Percentiles rank a stretch among this genome's conserved stretches.
phyloP scores from a whole-genome alignment of 2,797 vertebrate genomes.

The Squalus acanthias region DNA sequence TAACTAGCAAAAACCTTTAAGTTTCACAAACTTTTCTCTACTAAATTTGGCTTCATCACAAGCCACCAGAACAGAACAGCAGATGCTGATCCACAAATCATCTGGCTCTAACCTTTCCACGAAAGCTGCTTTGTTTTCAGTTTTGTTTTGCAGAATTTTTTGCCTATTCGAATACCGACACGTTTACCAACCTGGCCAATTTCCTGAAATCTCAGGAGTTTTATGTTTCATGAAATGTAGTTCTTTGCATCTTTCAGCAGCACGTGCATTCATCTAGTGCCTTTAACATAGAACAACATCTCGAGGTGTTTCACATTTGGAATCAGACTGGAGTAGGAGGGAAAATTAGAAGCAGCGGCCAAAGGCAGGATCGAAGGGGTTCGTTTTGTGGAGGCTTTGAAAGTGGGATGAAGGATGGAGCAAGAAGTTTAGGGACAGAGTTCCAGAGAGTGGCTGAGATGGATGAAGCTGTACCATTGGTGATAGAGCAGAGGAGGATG shows the following conservation, averaged over 20 bases:
- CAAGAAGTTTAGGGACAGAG: neutral
- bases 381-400: neutral
- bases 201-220: neutral
- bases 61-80: too few relatives aligned
- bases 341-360: neutral
- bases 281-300: neutral
- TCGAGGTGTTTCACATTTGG: neutral
- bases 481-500: neutral
- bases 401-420: neutral
- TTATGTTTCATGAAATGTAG: neutral
- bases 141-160: neutral
- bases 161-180: too few relatives aligned
- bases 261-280: neutral
- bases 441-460: neutral
- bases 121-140: too few relatives aligned
- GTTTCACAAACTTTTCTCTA: neutral
- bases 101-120: neutral
- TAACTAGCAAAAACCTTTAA: too few relatives aligned
- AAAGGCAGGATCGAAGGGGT: neutral
- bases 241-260: neutral
- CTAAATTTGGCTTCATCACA: too few relatives aligned
- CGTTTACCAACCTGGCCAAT: neutral
- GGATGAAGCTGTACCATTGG: neutral
- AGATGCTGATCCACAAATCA: too few relatives aligned
- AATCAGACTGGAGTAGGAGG: too few relatives aligned